Percentiles rank a stretch among this genome's conserved stretches.
Conservation (phyloP, 2,797 vertebrate genomes). For the Echeneis naucrates region DNA sequence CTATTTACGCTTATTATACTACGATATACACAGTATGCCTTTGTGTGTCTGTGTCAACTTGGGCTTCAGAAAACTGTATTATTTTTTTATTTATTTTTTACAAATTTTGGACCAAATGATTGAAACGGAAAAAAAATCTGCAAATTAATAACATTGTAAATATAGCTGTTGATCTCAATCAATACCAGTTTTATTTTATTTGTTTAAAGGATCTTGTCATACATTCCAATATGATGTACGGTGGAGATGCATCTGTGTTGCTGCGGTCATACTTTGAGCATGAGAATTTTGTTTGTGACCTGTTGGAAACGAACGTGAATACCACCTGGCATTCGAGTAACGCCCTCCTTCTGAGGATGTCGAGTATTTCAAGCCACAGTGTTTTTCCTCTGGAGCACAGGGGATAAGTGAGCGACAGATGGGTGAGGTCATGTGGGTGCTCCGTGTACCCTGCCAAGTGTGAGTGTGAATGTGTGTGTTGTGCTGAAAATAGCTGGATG, state of each 20-base stretch:
- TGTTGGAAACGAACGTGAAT: constrained; percentile 44
- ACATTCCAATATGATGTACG: background rate
- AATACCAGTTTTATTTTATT: background rate
- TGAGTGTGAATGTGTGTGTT: constrained; percentile 57
- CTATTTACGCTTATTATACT: too few species aligned
- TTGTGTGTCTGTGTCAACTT: background rate
- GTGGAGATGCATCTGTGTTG: constrained; percentile 21
- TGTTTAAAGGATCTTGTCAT: background rate
- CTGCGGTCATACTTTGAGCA: constrained; percentile 20
- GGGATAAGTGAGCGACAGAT: constrained; percentile 77
- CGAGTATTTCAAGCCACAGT: constrained; percentile 74
- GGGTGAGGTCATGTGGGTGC: constrained; percentile 78
- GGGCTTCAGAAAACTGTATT: background rate
- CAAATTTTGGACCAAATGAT: background rate
- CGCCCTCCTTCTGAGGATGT: constrained; percentile 14
- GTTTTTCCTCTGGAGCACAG: constrained; percentile 77
- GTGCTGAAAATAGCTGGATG: constrained; percentile 66
- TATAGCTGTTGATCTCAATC: background rate
- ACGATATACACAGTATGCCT: too few species aligned
- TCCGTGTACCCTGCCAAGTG: constrained; percentile 64
- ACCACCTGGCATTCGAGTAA: background rate
- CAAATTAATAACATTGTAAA: background rate
- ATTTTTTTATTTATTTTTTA: too few species aligned
- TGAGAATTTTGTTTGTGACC: constrained; percentile 59
- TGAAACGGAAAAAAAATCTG: background rate